Percentiles rank a stretch among this genome's conserved stretches.
These are phyloP conservation scores for Drosophila neonasuta DNA, from an alignment of 2,888 invertebrate genomes.

Conservation along the genomic window DNA sequence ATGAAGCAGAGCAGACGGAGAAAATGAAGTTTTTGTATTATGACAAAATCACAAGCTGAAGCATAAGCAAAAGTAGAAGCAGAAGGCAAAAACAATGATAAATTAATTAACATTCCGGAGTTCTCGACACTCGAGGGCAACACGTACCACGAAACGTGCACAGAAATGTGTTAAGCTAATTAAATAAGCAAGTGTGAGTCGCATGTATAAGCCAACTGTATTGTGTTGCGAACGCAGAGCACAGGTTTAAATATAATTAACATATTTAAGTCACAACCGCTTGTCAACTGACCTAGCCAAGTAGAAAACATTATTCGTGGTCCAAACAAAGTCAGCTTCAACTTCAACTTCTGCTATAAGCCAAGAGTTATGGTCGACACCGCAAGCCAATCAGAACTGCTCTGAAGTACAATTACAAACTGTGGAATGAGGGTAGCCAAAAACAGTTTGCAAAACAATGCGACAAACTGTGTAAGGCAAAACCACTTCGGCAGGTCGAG, in stretches of 20 bases:
- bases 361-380: conserved; percentile 5
- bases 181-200: conserved; percentile 36
- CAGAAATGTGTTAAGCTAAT: conserved; percentile 57
- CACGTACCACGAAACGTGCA: conserved; percentile 57
- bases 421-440: not conserved
- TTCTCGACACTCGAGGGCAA: conserved; percentile 35
- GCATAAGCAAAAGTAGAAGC: conserved; percentile 17
- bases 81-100: conserved; percentile 65
- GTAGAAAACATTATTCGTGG: conserved; percentile 45
- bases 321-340: conserved; percentile 34
- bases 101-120: conserved; percentile 63
- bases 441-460: conserved; percentile 42
- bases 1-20: conserved; percentile 6
- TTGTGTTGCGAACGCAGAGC: conserved; percentile 9
- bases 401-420: conserved; percentile 47
- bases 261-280: conserved; percentile 17
- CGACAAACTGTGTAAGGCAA: conserved; percentile 1
- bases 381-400: conserved; percentile 52
- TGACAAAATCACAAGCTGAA: conserved; percentile 50
- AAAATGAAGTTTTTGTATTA: conserved; percentile 49
- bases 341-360: conserved; percentile 8
- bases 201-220: conserved; percentile 21
- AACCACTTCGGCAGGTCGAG: not conserved
- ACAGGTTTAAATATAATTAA: conserved; percentile 41
- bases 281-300: conserved; percentile 18